phyloP scores from a whole-genome alignment of 1,140 invertebrate species.

The Drosophila dunni region DNA sequence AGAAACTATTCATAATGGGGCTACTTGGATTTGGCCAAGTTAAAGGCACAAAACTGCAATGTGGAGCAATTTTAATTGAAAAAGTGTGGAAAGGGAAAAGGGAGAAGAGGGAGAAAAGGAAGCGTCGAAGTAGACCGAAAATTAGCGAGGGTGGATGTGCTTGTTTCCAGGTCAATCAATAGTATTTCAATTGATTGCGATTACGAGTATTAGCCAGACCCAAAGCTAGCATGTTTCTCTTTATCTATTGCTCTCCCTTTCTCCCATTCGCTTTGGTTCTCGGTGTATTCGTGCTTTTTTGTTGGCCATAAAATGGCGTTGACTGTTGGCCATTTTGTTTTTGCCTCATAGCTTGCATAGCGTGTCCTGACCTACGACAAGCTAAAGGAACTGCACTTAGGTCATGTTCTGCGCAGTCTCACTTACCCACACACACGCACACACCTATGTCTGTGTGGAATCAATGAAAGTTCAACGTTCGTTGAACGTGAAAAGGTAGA shows the following conservation, averaged over 20 bases:
- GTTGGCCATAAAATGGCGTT: conserved; percentile 47
- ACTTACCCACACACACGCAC: conserved; percentile 38
- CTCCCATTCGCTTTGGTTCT: background rate
- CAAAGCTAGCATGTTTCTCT: conserved; percentile 26
- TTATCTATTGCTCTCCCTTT: conserved; percentile 11
- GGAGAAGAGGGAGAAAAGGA: background rate
- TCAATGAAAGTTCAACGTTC: conserved; percentile 77
- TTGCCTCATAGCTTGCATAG: conserved; percentile 26
- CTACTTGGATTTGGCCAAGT: no score
- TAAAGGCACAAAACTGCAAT: background rate
- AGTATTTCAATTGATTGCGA: conserved; percentile 68
- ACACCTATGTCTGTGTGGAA: conserved; percentile 35
- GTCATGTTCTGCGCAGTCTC: conserved; percentile 77
- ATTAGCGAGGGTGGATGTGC: conserved; percentile 19
- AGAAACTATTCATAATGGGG: no score
- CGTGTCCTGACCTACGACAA: conserved; percentile 71
- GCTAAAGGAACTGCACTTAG: conserved; percentile 49
- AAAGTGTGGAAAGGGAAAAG: background rate
- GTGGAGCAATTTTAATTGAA: background rate
- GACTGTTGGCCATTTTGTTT: conserved; percentile 50
- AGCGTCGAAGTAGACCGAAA: conserved; percentile 1
- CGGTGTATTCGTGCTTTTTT: conserved; percentile 11
- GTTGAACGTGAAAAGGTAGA: conserved; percentile 34
- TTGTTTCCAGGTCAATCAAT: conserved; percentile 82
- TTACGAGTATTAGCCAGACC: conserved; percentile 53